phyloP scores from a whole-genome alignment of 2,888 invertebrate genomes.

The Microctonus brassicae region DNA sequence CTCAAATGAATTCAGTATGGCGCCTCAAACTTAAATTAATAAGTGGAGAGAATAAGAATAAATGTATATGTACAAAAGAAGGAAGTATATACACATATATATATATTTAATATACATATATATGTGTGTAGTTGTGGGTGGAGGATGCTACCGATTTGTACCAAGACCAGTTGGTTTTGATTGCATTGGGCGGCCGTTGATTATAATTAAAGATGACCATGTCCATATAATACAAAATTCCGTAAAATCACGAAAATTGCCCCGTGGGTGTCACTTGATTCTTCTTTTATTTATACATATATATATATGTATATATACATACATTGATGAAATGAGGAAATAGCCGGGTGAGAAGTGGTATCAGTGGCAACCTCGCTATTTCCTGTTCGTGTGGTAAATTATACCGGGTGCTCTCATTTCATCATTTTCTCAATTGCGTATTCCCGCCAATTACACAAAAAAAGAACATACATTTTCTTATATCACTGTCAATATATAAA shows the following conservation, averaged over 20 bases:
- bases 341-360: constrained; percentile 50
- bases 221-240: constrained; percentile 53
- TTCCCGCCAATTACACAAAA: too few species aligned
- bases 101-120: constrained; percentile 28
- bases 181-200: constrained; percentile 48
- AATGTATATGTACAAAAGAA: constrained; percentile 25
- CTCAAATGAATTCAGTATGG: constrained; percentile 33
- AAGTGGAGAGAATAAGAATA: constrained; percentile 43
- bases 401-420: constrained; percentile 13
- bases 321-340: constrained; percentile 69
- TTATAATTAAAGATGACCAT: constrained; percentile 41
- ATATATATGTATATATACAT: too few species aligned
- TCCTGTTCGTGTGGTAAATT: neutral
- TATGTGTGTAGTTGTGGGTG: constrained; percentile 54
- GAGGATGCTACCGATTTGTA: constrained; percentile 65
- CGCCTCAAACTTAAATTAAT: constrained; percentile 13
- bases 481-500: too few species aligned
- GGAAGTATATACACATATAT: constrained; percentile 35
- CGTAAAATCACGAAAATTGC: constrained; percentile 67
- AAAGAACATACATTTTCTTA: too few species aligned
- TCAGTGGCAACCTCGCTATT: constrained; percentile 29
- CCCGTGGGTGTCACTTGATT: constrained; percentile 63
- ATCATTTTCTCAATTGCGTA: constrained; percentile 29
- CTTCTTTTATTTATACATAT: constrained; percentile 39
- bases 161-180: constrained; percentile 40